Evolutionary conservation across 2,113 vertebrate genomes (phyloP), one percentile per base, ranked within the genome.

Genomic region (Seriola rivoliana): DNA sequence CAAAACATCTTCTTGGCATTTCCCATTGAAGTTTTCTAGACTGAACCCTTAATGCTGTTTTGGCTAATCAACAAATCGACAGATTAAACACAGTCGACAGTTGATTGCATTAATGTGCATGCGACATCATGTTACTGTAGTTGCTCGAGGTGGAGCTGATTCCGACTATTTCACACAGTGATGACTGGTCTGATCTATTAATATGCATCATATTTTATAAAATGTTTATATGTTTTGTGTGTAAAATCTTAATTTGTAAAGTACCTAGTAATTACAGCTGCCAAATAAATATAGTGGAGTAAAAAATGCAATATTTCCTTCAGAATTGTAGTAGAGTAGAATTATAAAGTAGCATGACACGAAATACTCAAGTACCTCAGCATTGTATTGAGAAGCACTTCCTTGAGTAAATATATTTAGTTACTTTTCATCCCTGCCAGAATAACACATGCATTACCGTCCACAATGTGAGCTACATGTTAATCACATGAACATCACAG

Each of bases 401-500:
- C 10, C 17, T 16, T 50, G 48, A 19, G 17, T 21, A 71, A 19
- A 19, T 17, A 19, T 52, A 21, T 17, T 52, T 19, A 4, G 13
- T 46, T 46, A 21, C 19, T 52, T 21, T 52, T 17, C 48, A 52
- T 21, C 48, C 6, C 8, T 21, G 50, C 7, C 21, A 21, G 50
- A 21, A 54, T 8, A 9, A 8, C 19, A 57, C n/a, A 57, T 25
- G 54, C 25, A n/a, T 13, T 1, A 12, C n/a, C 11, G 4, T 4
- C 4, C n/a, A n/a, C 52, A 13, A 12, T 25, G 23, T 7, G 55
- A 13, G 23, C 36, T 19, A 65, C 16, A 32, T 7, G 16, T 55
- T 14, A 3, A 40, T 55, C 7, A 14, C 21, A 59, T 5, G 17
- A 3, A 64, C 59, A 36, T 60, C 10, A 65, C 75, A 90, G 82